Evolutionary conservation across 2,113 vertebrate genomes (phyloP).

Genomic region (Solea senegalensis): DNA sequence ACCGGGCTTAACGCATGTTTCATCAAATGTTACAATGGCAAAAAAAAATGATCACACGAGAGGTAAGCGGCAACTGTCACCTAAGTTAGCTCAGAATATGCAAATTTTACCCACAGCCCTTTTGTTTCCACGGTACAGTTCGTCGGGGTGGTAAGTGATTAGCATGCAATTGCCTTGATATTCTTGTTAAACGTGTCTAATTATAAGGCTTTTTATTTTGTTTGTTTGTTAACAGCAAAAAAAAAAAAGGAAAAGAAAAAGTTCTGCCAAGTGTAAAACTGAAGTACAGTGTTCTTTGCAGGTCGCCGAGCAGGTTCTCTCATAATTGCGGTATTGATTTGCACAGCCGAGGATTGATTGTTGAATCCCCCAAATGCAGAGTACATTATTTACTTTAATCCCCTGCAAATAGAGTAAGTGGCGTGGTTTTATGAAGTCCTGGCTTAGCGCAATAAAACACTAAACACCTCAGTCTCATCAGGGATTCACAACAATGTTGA

Average conservation of each 20-base stretch:
- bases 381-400: constrained; percentile 69
- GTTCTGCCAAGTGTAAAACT: constrained; percentile 41
- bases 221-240: constrained; percentile 26
- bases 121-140: constrained; percentile 64
- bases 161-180: constrained; percentile 69
- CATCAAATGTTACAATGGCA: constrained; percentile 90
- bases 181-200: constrained; percentile 18
- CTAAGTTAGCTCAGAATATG: constrained; percentile 99
- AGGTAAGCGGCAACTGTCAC: constrained; percentile 95
- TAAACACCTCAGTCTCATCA: constrained; percentile 59
- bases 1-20: constrained; percentile 72
- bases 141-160: constrained; percentile 93
- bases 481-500: constrained; percentile 58
- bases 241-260: constrained; percentile 9
- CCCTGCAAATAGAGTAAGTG: constrained; percentile 55
- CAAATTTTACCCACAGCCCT: constrained; percentile 80
- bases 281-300: constrained; percentile 32
- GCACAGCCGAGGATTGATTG: constrained; percentile 40
- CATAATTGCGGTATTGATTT: constrained; percentile 74
- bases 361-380: constrained; percentile 55
- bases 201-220: no score
- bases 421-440: constrained; percentile 55
- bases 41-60: constrained; percentile 82
- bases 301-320: constrained; percentile 58
- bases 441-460: constrained; percentile 65